A percentile compares a stretch with the other conserved stretches of the same genome.
Evolutionary conservation across 2,888 invertebrate species (phyloP).

Genomic region (Philonicus albiceps): DNA sequence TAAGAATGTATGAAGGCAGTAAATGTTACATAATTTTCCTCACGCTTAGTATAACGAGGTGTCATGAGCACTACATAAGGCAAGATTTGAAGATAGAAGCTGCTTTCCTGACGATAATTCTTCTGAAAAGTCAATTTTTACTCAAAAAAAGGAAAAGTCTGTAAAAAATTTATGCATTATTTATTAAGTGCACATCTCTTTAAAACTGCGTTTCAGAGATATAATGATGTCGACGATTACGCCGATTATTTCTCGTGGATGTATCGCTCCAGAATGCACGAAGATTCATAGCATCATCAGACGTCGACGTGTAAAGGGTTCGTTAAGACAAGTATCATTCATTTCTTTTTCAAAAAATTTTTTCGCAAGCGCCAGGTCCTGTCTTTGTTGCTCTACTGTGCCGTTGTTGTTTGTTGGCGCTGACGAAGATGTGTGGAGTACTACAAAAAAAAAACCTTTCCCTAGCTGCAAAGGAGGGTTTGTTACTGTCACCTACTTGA

Average conservation of each 20-base stretch:
- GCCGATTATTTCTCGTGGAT: not conserved
- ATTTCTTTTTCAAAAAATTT: conserved; percentile 17
- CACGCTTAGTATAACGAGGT: too few relatives aligned
- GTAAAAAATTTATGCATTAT: not conserved
- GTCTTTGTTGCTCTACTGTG: not conserved
- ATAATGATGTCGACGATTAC: not conserved
- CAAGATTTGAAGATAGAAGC: not conserved
- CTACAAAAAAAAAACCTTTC: not conserved
- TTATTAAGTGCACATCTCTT: not conserved
- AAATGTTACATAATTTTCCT: too few relatives aligned
- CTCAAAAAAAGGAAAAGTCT: not conserved
- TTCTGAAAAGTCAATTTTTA: not conserved
- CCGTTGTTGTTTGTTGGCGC: conserved; percentile 9
- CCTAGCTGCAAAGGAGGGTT: not conserved
- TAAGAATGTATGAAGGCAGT: too few relatives aligned
- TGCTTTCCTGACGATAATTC: not conserved
- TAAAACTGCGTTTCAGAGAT: not conserved
- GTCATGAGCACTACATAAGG: not conserved
- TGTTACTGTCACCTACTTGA: conserved; percentile 24
- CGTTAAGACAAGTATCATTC: conserved; percentile 39
- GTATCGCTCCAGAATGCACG: not conserved
- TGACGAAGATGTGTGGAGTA: conserved; percentile 2
- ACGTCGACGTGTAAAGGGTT: conserved; percentile 16
- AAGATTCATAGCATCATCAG: not conserved
- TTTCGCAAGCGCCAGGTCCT: not conserved